Percentiles rank a stretch among this genome's conserved stretches.
Conservation (phyloP, 1,140 invertebrate genomes). For the Musca domestica region DNA sequence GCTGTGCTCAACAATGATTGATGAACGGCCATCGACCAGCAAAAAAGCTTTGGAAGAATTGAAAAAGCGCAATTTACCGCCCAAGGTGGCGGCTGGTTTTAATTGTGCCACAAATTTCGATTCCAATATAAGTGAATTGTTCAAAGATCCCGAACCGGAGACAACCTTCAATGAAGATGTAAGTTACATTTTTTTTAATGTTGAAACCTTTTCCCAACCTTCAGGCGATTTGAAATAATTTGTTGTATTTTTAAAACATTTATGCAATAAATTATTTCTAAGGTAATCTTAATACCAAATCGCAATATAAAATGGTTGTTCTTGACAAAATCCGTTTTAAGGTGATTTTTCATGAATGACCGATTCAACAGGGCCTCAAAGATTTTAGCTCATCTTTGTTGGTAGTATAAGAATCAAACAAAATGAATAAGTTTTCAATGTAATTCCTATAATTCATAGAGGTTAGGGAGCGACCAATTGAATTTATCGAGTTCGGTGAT, state of each 20-base stretch:
- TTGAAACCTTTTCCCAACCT: too few relatives aligned
- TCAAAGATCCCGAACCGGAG: conserved; percentile 33
- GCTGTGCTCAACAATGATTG: conserved; percentile 44
- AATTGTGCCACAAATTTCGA: not conserved
- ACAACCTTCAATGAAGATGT: conserved; percentile 43
- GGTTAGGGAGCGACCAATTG: too few relatives aligned
- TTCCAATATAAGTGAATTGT: conserved; percentile 2
- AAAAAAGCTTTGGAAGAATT: not conserved
- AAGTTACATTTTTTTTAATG: too few relatives aligned
- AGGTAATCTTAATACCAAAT: not conserved
- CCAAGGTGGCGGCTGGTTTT: too few relatives aligned
- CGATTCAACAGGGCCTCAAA: conserved; percentile 49
- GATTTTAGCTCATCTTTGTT: conserved; percentile 42
- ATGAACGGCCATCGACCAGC: not conserved
- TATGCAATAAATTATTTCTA: not conserved
- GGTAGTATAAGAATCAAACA: conserved; percentile 50
- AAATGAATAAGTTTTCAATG: too few relatives aligned
- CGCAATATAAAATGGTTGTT: conserved; percentile 6
- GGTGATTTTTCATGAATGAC: too few relatives aligned
- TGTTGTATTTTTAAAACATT: too few relatives aligned
- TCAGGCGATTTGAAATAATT: too few relatives aligned
- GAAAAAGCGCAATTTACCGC: not conserved
- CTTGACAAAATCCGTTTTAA: not conserved
- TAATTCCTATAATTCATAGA: too few relatives aligned
- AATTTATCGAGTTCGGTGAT: too few relatives aligned